phyloP scores from a whole-genome alignment of 2,888 invertebrate genomes.

The Pherbina coryleti region DNA sequence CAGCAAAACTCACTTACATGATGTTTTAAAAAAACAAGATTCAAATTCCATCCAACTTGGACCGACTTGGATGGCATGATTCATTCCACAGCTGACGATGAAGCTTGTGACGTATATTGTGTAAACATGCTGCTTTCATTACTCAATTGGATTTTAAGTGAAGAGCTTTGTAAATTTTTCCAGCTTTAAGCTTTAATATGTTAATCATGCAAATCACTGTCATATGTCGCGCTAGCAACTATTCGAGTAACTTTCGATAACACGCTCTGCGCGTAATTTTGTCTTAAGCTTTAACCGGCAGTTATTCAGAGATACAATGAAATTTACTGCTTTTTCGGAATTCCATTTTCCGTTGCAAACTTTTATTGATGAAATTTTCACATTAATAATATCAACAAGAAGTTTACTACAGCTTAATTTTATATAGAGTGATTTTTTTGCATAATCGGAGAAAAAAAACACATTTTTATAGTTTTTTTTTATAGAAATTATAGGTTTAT shows the following conservation, averaged over 20 bases:
- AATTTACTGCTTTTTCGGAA: too few relatives aligned
- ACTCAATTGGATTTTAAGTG: background rate
- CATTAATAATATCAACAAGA: too few relatives aligned
- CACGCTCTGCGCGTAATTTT: too few relatives aligned
- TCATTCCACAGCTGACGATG: background rate
- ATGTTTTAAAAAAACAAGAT: background rate
- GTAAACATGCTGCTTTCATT: background rate
- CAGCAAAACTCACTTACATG: background rate
- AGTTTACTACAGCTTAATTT: too few relatives aligned
- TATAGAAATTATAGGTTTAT: too few relatives aligned
- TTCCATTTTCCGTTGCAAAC: too few relatives aligned
- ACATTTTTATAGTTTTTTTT: too few relatives aligned
- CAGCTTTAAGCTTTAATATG: slow-evolving; percentile 1
- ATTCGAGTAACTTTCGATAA: too few relatives aligned
- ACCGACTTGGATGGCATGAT: background rate
- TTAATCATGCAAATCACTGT: background rate
- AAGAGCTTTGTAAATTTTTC: background rate
- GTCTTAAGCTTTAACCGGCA: background rate
- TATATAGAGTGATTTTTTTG: too few relatives aligned
- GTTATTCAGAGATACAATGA: too few relatives aligned
- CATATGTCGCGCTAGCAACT: background rate
- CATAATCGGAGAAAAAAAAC: too few relatives aligned
- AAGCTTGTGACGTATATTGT: slow-evolving; percentile 1
- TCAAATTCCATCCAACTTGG: background rate
- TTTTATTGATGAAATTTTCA: too few relatives aligned